A percentile compares a stretch with the other conserved stretches of the same genome.
These are phyloP conservation scores for Eciton burchellii DNA, from an alignment of 1,140 invertebrate species.

Conservation along the genomic window DNA sequence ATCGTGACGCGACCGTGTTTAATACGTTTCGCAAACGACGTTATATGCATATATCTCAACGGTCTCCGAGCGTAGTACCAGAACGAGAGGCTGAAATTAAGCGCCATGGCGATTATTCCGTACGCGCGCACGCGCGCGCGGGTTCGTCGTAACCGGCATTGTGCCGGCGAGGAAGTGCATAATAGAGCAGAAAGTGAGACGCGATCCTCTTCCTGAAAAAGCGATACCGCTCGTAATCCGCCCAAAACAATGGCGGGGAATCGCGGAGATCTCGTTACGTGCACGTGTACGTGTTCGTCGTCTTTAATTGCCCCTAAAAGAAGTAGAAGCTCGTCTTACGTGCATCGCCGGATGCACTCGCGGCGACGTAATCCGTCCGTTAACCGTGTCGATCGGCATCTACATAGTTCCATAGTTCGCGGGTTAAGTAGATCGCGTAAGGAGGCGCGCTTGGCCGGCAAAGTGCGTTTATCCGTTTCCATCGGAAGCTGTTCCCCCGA, in stretches of 20 bases:
- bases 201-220: constrained; percentile 55
- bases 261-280: constrained; percentile 13
- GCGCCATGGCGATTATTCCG: constrained; percentile 63
- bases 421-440: constrained; percentile 34
- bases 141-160: constrained; percentile 47
- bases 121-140: constrained; percentile 8
- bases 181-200: constrained; percentile 70
- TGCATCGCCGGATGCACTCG: background rate
- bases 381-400: constrained; percentile 32
- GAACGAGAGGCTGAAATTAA: constrained; percentile 53
- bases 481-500: background rate
- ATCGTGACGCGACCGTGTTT: background rate
- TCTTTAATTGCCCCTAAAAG: constrained; percentile 19
- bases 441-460: background rate
- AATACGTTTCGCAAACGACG: constrained; percentile 34
- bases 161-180: constrained; percentile 62
- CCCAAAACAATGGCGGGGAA: constrained; percentile 21
- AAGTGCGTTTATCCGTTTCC: background rate
- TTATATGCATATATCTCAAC: constrained; percentile 48
- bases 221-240: constrained; percentile 44
- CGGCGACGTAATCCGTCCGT: constrained; percentile 12
- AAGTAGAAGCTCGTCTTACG: constrained; percentile 36
- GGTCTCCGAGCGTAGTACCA: background rate
- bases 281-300: background rate
- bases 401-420: constrained; percentile 38